phyloP scores from a whole-genome alignment of 2,113 vertebrate genomes.

The Marmota monax region DNA sequence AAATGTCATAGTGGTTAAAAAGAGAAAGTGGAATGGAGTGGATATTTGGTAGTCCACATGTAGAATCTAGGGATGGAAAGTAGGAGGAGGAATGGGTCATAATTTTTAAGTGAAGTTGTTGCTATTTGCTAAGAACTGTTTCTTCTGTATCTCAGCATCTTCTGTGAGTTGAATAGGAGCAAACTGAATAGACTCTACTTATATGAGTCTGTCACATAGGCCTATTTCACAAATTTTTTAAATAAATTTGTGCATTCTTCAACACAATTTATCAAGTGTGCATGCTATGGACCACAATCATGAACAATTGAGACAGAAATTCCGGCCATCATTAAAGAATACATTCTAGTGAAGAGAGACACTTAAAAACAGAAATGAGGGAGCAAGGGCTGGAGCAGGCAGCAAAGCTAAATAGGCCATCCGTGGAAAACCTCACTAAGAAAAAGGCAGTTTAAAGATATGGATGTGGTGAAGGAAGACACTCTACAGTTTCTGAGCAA shows the following conservation, averaged over 20 bases:
- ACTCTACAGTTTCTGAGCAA: background rate
- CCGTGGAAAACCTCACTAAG: background rate
- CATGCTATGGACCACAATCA: background rate
- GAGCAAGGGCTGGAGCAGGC: accelerated
- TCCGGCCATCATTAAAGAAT: background rate
- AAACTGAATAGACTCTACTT: background rate
- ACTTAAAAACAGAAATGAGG: background rate
- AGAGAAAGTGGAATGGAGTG: background rate
- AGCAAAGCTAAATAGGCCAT: background rate
- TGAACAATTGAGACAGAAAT: background rate
- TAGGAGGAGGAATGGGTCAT: background rate
- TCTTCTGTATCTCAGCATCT: background rate
- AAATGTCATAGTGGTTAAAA: background rate
- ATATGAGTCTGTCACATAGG: background rate
- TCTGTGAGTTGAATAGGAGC: background rate
- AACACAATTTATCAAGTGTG: background rate
- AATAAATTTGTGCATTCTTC: background rate
- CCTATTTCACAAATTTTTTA: background rate
- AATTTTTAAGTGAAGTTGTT: background rate
- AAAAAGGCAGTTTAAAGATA: background rate
- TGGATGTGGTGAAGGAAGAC: background rate
- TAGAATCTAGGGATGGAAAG: background rate
- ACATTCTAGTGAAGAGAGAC: background rate
- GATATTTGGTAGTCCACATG: background rate
- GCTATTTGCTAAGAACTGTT: background rate